Base-by-base conservation (phyloP, 2,888 invertebrate species). In the Athrips mouffetella region DNA sequence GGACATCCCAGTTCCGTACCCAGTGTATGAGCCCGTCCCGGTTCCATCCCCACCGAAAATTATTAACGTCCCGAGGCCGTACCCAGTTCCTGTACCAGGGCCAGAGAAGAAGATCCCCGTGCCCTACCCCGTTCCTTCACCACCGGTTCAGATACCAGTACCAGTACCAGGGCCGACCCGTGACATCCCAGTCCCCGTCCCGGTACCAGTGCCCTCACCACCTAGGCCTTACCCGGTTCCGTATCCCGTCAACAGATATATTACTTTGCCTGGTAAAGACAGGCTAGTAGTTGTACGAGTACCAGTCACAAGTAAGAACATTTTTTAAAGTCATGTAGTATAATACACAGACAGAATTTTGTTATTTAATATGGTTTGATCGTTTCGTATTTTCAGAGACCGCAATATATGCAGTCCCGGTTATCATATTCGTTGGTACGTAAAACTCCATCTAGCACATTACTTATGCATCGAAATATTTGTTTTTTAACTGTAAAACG, bases 351-450 rank as follows among this genome's bases (percentile, higher is more conserved):
- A 21, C 25, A 25, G 7, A 27, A 41, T 11, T 27, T 1, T 37
- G 10, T n/a, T n/a, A 23, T 40, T 30, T 25, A 45, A 41, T 3
- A 50, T 45, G 15, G 39, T 40, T 27, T 7, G n/a, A 27, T 49
- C 48, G 49, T 41, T 47, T 10, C 3, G 5, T 18, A 37, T 50
- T 79, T 73, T 16, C 70, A 79, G 83, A 59, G 16, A 67, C 63
- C 13, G 71, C 67, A 47, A 55, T 62, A 41, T 73, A 70, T 49
- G 69, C 76, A 0, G 81, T 83, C 3, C 73, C 76, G 10, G 59
- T 72, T 7, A 70, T 85, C 47, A 60, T 78, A 39, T 85, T 76
- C 54, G 60, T 84, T 21, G 64, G 84, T 85, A 62, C 76, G 81
- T 67, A 60, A n/a, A n/a, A n/a, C n/a, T n/a, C n/a, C n/a, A n/a